Conservation (phyloP, 2,888 invertebrate genomes). For the Hipparchia sbordonii region DNA sequence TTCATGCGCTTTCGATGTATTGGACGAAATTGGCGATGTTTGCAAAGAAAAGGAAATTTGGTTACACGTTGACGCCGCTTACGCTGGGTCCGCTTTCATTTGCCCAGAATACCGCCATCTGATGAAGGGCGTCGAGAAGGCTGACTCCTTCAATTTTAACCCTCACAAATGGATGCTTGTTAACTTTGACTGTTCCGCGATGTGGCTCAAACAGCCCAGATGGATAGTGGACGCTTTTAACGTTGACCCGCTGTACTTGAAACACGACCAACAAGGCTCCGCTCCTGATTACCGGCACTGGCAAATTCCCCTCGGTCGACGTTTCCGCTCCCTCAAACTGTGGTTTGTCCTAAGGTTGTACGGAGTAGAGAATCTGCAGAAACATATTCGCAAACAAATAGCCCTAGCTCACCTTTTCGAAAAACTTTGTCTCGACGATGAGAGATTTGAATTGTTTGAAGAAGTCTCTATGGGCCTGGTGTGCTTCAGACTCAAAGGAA, state of each 20-base stretch:
- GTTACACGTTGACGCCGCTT: slow-evolving; percentile 98
- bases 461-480: slow-evolving; percentile 97
- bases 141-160: slow-evolving; percentile 99
- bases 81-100: slow-evolving; percentile 97
- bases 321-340: slow-evolving; percentile 95
- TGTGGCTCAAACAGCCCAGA: slow-evolving; percentile 96
- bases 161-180: slow-evolving; percentile 99
- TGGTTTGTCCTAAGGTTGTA: slow-evolving; percentile 97
- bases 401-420: slow-evolving; percentile 94
- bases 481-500: slow-evolving; percentile 95
- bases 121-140: slow-evolving; percentile 94
- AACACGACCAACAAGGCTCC: slow-evolving; percentile 95
- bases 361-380: slow-evolving; percentile 94
- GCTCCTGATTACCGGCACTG: slow-evolving; percentile 98
- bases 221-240: slow-evolving; percentile 98
- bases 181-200: slow-evolving; percentile 99
- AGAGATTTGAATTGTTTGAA: slow-evolving; percentile 93
- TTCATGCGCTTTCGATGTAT: slow-evolving; percentile 96
- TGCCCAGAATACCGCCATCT: slow-evolving; percentile 97
- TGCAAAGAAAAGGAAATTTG: slow-evolving; percentile 90
- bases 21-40: slow-evolving; percentile 96
- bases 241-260: slow-evolving; percentile 97
- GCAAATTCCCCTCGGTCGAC: slow-evolving; percentile 97
- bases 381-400: slow-evolving; percentile 93
- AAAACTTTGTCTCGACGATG: slow-evolving; percentile 87